Base-by-base conservation (phyloP, 2,797 vertebrate genomes). In the Hyperoplus immaculatus region DNA sequence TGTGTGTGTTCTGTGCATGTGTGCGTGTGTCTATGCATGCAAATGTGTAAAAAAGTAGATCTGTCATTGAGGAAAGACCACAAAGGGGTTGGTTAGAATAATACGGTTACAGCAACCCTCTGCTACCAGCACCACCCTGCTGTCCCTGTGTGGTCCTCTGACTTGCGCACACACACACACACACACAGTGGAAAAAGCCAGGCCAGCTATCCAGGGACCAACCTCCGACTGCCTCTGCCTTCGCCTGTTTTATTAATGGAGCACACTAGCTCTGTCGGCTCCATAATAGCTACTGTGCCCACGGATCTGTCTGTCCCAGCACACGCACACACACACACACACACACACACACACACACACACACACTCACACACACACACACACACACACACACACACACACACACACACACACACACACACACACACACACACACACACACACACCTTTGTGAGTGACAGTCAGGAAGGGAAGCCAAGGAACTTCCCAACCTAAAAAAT, bases 241-340 rank as follows among this genome's bases (percentile, higher is more conserved):
- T 87, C 80, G 80, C 82, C 88, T 91, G 90, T 93, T 93, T 93
- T 92, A 95, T 94, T 94, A 94, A 94, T 90, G 92, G 87, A 80
- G 87, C 49, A 50, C 72, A 67, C 80, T 58, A 80, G 82, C 80
- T 85, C 80, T 88, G 89, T 83, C 65, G 74, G 81, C 78, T 87
- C 75, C 84, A 82, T 93, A 89, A 92, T 88, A 92, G 90, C 86
- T 81, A 82, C 89, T 86, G 80, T 86, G 87, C 86, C 87, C 82
- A 84, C 71, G 39, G 75, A 84, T 87, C 83, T 80, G 78, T 87
- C 89, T 76, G 79, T 86, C 69, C 82, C 67, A 75, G 75, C 68
- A 80, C 7, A 77, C 47, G 65, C 64, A 83, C 76, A 74, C 46
- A 75, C 71, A 39, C 39, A 56, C 56, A 64, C 67, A 51, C 45